phyloP scores from a whole-genome alignment of 2,797 vertebrate species.

The Kryptopterus vitreolus region DNA sequence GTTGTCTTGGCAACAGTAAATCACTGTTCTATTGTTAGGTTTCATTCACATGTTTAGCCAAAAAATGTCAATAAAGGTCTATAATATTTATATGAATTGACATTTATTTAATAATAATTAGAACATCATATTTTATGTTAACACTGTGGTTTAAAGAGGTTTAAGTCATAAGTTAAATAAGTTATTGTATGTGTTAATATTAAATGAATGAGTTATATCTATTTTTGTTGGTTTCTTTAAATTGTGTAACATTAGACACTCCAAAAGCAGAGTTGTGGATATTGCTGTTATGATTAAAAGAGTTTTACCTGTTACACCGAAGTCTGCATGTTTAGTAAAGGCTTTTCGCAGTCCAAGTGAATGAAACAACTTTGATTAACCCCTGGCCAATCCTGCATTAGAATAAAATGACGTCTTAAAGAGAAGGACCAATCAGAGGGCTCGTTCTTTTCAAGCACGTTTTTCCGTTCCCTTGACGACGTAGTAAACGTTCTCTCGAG shows the following conservation, averaged over 20 bases:
- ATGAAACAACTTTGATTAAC: neutral
- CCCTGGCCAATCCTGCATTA: neutral
- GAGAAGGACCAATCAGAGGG: neutral
- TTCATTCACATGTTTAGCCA: neutral
- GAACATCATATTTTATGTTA: too few relatives aligned
- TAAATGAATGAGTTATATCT: too few relatives aligned
- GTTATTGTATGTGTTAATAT: too few relatives aligned
- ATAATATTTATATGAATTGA: neutral
- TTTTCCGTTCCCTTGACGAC: conserved; percentile 4
- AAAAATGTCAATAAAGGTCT: neutral
- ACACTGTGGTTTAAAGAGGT: too few relatives aligned
- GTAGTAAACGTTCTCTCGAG: neutral
- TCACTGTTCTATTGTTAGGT: neutral
- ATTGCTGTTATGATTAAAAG: neutral
- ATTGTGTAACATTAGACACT: neutral
- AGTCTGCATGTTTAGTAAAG: neutral
- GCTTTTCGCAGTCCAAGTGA: neutral
- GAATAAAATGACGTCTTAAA: neutral
- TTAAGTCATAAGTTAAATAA: too few relatives aligned
- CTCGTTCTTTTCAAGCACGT: neutral
- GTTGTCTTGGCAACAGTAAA: conserved; percentile 1
- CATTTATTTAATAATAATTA: neutral
- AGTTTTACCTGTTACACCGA: neutral
- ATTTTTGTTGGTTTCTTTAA: neutral
- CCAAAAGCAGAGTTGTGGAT: neutral